Conservation (phyloP, 2,113 vertebrate species). For the Cettia cetti region DNA sequence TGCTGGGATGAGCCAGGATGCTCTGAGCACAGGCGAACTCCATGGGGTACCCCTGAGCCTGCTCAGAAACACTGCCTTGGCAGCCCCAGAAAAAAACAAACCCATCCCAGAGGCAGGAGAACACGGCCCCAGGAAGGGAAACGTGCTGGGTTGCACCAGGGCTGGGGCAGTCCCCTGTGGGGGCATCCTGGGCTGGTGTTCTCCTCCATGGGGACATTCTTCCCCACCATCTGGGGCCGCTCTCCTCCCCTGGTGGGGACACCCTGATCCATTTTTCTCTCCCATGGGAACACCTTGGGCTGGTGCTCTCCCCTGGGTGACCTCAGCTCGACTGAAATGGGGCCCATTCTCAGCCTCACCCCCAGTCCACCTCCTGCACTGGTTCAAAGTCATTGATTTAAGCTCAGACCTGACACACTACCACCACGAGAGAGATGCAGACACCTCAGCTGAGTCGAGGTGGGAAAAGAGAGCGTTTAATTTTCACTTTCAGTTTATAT, state of each 20-base stretch:
- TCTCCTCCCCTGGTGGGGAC: background rate
- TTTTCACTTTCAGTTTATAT: no score
- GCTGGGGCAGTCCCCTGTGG: background rate
- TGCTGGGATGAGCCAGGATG: background rate
- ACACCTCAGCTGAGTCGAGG: no score
- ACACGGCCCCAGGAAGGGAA: background rate
- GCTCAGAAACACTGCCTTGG: fast-evolving
- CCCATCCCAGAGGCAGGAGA: background rate
- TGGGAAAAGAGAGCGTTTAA: no score
- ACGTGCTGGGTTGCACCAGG: background rate
- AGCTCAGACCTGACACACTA: no score
- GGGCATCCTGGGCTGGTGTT: background rate
- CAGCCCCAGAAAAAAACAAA: background rate
- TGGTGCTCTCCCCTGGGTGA: background rate
- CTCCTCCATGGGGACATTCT: background rate
- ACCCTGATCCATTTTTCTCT: background rate
- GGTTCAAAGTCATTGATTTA: background rate
- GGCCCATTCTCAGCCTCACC: background rate
- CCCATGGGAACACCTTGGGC: background rate
- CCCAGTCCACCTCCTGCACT: background rate
- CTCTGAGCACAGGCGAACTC: background rate
- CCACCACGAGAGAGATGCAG: no score
- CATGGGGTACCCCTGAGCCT: fast-evolving
- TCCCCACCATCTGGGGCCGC: no score
- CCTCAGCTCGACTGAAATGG: background rate